phyloP scores from a whole-genome alignment of 2,888 invertebrate genomes.

The Calliopum simillimum region DNA sequence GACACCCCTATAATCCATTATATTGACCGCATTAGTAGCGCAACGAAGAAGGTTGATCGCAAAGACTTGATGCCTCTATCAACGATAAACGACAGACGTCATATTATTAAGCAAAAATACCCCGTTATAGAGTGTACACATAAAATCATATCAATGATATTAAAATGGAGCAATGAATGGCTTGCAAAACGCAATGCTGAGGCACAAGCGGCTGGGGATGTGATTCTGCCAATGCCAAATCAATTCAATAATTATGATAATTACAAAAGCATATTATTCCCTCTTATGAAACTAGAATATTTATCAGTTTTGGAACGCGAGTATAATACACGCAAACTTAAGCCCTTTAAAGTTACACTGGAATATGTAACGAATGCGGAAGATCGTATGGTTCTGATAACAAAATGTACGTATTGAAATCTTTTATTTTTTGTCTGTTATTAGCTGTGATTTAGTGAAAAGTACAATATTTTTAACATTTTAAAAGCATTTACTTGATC shows the following conservation, averaged over 20 bases:
- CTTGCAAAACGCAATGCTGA: conserved; percentile 70
- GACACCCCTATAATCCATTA: conserved; percentile 49
- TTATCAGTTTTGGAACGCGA: conserved; percentile 56
- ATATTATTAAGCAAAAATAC: conserved; percentile 39
- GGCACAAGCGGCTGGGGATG: conserved; percentile 68
- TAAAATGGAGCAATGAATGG: conserved; percentile 78
- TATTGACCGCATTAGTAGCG: conserved; percentile 52
- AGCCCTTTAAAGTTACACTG: conserved; percentile 47
- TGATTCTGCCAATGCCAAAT: conserved; percentile 70
- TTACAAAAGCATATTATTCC: conserved; percentile 69
- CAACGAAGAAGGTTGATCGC: conserved; percentile 47
- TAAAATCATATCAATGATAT: conserved; percentile 71
- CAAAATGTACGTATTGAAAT: conserved; percentile 51
- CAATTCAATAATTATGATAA: conserved; percentile 71
- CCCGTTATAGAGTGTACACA: conserved; percentile 59
- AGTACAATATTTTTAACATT: too few relatives aligned
- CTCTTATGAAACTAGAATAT: conserved; percentile 63
- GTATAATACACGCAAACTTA: conserved; percentile 40
- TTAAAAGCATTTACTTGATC: too few relatives aligned
- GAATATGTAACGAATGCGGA: conserved; percentile 44
- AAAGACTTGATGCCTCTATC: conserved; percentile 50
- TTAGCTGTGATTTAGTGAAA: too few relatives aligned
- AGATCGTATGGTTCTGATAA: conserved; percentile 50
- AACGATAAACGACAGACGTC: conserved; percentile 51
- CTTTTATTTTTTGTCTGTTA: background rate